phyloP scores from a whole-genome alignment of 2,113 vertebrate species.

The Nycticebus coucang region DNA sequence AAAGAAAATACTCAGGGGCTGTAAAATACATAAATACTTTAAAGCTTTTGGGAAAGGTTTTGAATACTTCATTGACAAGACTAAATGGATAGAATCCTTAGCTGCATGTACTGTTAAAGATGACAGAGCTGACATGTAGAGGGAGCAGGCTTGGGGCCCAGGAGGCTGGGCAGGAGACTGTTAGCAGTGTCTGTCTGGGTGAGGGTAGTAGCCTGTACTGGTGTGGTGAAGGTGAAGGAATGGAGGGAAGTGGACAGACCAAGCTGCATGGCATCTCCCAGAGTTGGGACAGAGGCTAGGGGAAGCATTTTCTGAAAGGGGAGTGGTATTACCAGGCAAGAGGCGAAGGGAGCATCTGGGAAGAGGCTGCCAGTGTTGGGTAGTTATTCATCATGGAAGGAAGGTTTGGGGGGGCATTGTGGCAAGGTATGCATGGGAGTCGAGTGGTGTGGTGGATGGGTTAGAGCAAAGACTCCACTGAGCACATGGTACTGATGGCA shows the following conservation, averaged over 20 bases:
- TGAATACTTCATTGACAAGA: not conserved
- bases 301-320: not conserved
- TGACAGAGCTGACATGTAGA: not conserved
- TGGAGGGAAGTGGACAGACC: not conserved
- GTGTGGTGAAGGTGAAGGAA: not conserved
- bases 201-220: not conserved
- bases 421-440: not conserved
- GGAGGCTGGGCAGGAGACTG: not conserved
- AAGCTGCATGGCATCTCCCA: too few species aligned
- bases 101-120: not conserved
- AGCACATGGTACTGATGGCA: too few species aligned
- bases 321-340: not conserved
- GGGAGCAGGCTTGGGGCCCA: not conserved
- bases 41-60: not conserved
- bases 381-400: not conserved
- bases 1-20: not conserved
- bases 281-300: too few species aligned
- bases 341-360: not conserved
- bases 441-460: not conserved
- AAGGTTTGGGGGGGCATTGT: not conserved
- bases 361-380: fast-evolving
- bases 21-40: not conserved
- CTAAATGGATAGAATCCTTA: not conserved
- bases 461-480: not conserved
- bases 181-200: too few species aligned